Evolutionary conservation across 2,797 vertebrate genomes (phyloP).

Genomic region (Petrocephalus schoutedeni): DNA sequence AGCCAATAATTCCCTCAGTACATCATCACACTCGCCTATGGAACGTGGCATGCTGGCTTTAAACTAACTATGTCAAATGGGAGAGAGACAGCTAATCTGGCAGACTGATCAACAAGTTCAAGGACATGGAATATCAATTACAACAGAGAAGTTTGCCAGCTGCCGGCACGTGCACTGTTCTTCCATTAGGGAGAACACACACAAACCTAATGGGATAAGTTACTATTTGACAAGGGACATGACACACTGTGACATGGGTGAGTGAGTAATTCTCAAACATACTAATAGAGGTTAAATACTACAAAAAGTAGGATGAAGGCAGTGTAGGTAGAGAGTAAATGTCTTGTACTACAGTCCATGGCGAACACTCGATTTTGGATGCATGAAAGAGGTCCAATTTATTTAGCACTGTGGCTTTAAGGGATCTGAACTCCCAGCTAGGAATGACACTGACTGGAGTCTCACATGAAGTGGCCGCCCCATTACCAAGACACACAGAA

Average conservation of each 20-base stretch:
- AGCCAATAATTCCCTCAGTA: neutral
- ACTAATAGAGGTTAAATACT: neutral
- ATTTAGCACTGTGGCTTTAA: neutral
- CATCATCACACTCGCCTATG: neutral
- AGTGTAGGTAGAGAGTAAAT: neutral
- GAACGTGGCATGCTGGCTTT: neutral
- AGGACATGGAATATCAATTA: neutral
- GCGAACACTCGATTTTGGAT: neutral
- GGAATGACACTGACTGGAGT: neutral
- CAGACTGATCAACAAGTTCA: neutral
- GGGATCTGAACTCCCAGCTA: neutral
- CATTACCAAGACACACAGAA: neutral
- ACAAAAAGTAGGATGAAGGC: neutral
- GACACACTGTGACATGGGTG: neutral
- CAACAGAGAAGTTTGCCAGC: neutral
- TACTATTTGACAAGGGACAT: neutral
- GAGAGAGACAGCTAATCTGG: neutral
- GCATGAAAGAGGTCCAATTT: neutral
- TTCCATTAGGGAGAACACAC: neutral
- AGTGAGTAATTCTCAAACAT: neutral
- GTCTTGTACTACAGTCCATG: neutral
- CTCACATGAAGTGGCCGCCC: slow-evolving; percentile 13
- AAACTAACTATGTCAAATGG: neutral
- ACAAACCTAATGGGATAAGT: neutral
- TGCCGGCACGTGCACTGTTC: neutral